Evolutionary conservation across 92 coral and sea anemone genomes (phyloP), one percentile per base, ranked within the genome.

Genomic region (Palythoa grandis): DNA sequence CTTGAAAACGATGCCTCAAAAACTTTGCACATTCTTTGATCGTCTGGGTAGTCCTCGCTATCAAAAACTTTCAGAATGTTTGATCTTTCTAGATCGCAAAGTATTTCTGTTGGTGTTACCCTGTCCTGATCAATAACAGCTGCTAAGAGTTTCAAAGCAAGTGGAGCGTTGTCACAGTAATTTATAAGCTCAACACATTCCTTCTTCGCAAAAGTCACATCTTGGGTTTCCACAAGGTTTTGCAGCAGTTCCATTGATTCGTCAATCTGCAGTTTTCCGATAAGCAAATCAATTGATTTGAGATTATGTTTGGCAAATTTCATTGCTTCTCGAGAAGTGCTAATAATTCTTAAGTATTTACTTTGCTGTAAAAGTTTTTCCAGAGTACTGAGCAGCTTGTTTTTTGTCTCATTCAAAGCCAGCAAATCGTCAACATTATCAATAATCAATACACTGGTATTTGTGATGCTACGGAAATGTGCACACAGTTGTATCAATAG

Each of bases 41-140:
- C 86, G 35, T 65, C 86, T 66, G 86, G 86, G 56, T 40, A 20
- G 86, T 65, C 86, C 24, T 47, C 74, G n/a, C 4, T 52, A 39
- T 82, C 76, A 43, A 66, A 25, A 23, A 82, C 40, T 40, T 69
- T 25, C 6, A 82, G 40, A 22, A 82, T 40, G 35, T 66, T 69
- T 22, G 57, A 69, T 61, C 3, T 29, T 8, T 29, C 48, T 25
- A 77, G 48, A 2, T 77, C 85, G 25, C 48, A 47, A 52, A 86
- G 85, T 50, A 67, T 72, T 13, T 86, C 71, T 13, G 16, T 15
- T 43, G 89, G 70, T 23, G 87, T 53, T 29, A 54, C 43, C 14
- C 35, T 72, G 7, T 77, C 82, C 20, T 56, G 14, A 3, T 24
- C 17, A 48, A 77, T 77, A 22, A 11, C 23, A 10, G 69, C 17